phyloP scores from a whole-genome alignment of 2,797 vertebrate genomes.

The Macroramphosus scolopax region DNA sequence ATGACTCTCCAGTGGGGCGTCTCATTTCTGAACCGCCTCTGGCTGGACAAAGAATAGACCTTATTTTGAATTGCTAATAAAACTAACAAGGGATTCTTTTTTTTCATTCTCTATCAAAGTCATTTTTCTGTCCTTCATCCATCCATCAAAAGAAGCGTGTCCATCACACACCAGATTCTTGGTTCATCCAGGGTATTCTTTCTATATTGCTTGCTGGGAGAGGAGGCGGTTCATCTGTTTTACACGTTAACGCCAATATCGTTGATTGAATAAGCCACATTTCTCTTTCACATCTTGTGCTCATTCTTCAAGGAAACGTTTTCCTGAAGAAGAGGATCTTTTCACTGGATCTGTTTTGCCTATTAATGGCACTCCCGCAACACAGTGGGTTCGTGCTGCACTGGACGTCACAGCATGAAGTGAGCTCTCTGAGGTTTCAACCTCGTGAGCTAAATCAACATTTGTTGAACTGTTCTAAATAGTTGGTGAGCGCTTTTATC shows the following conservation, averaged over 20 bases:
- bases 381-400: background rate
- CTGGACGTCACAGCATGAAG: slow-evolving; percentile 11
- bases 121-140: slow-evolving; percentile 35
- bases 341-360: slow-evolving; percentile 25
- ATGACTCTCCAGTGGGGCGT: too few species aligned
- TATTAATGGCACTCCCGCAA: slow-evolving; percentile 20
- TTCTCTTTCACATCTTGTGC: slow-evolving; percentile 13
- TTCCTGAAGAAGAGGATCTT: slow-evolving; percentile 6
- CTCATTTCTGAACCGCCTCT: too few species aligned
- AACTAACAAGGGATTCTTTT: background rate
- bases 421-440: slow-evolving; percentile 8
- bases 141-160: slow-evolving; percentile 29
- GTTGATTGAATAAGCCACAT: slow-evolving; percentile 1
- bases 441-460: slow-evolving; percentile 29
- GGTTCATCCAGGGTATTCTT: slow-evolving; percentile 11
- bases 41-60: too few species aligned
- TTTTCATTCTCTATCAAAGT: slow-evolving; percentile 12
- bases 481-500: slow-evolving; percentile 25
- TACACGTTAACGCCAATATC: slow-evolving; percentile 18
- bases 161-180: slow-evolving; percentile 39
- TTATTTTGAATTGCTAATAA: background rate
- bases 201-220: slow-evolving; percentile 14
- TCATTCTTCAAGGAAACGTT: slow-evolving; percentile 5
- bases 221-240: slow-evolving; percentile 22
- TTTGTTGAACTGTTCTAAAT: slow-evolving; percentile 43